Evolutionary conservation across 2,888 invertebrate genomes (phyloP), one percentile per base, ranked within the genome.

Genomic region (Ptychoptera albimana): DNA sequence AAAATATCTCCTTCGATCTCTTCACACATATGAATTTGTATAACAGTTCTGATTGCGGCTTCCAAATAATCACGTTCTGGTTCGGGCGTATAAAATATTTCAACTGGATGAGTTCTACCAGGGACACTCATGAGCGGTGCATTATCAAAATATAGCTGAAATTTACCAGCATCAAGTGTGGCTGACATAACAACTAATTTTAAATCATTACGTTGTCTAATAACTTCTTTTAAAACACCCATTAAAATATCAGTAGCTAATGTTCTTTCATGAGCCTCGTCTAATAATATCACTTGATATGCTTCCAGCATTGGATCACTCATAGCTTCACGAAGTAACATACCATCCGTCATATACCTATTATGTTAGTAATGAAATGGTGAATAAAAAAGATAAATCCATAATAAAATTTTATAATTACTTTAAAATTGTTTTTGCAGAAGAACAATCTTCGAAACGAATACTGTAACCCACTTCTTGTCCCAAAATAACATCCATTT

Each of bases 181-280:
- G 98, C 98, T 49, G 94, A 94, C 98, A 99, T 99, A 56, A 99
- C 88, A 49, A 99, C 92, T 45, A 99, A 72, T 64, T 98, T 98
- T 45, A 99, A 71, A 63, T 98, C 97, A 0, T 74, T 67, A 16
- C 98, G 73, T 55, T 96, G 93, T 51, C 65, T 57, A 32, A 66
- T 87, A 0, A 98, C 94, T 69, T 99, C 97, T 63, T 98, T 96
- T 1, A 93, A 66, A 0, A 99, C 89, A 35, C 98, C 98, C 98
- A 99, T 99, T 1, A 99, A 70, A 45, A 99, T 93, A 61, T 99
- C 98, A 0, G 98, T 99, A 0, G 97, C 94, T 36, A 99, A 67
- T 0, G 98, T 98, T 55, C 98, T 78, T 69, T 99, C 98, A 67
- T 99, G 98, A 57, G 98, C 98, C 62, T 99, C 98, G 56, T 99